Conservation (phyloP, 2,797 vertebrate species). For the Microchirus variegatus region DNA sequence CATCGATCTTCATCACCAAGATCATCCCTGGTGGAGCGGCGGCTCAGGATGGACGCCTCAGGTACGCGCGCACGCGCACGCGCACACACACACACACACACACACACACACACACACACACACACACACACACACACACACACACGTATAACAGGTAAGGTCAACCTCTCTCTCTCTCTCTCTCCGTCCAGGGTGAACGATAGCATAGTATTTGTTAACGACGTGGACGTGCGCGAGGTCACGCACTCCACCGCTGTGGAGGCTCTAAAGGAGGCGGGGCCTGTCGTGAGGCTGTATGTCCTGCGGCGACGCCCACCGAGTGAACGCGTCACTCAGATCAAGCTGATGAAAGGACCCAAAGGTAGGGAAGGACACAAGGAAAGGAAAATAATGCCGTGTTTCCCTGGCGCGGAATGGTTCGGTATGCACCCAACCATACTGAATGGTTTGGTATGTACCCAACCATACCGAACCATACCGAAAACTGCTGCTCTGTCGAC, state of each 20-base stretch:
- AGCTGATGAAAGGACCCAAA: conserved; percentile 88
- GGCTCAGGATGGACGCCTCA: conserved; percentile 88
- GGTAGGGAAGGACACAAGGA: conserved; percentile 39
- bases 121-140: too few species aligned
- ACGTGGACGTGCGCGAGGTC: conserved; percentile 89
- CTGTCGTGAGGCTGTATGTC: conserved; percentile 89
- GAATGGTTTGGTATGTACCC: too few species aligned
- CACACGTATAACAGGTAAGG: too few species aligned
- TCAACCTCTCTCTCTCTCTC: background rate
- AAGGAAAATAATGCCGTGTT: too few species aligned
- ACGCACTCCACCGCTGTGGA: conserved; percentile 90
- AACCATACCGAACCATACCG: too few species aligned
- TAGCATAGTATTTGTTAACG: conserved; percentile 91
- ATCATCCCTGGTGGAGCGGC: conserved; percentile 93
- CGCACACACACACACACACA: background rate
- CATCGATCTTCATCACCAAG: conserved; percentile 94
- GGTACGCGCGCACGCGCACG: conserved; percentile 64
- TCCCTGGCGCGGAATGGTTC: too few species aligned
- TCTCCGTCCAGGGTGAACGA: conserved; percentile 84
- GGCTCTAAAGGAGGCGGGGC: conserved; percentile 91
- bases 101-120: background rate
- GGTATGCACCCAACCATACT: too few species aligned
- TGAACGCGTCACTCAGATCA: conserved; percentile 86
- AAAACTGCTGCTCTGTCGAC: background rate
- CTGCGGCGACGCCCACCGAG: conserved; percentile 83